phyloP scores from a whole-genome alignment of 2,113 vertebrate genomes.

The Saguinus midas region DNA sequence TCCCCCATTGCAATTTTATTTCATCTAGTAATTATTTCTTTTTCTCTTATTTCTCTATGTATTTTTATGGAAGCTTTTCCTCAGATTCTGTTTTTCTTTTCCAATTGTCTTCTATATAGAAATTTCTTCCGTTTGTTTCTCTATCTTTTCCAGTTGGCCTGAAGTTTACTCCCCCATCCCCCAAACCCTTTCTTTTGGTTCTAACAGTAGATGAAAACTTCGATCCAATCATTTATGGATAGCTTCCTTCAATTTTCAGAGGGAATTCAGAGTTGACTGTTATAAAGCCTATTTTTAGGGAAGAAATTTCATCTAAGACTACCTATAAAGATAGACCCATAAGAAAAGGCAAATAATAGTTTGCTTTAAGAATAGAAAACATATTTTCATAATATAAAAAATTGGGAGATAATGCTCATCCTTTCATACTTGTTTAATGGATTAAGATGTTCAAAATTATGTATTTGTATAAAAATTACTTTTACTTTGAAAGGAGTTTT shows the following conservation, averaged over 20 bases:
- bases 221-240: neutral
- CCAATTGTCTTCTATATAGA: neutral
- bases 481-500: neutral
- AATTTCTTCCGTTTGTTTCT: neutral
- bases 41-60: neutral
- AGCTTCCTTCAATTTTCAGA: neutral
- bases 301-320: neutral
- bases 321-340: neutral
- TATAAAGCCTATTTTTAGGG: neutral
- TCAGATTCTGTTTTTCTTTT: neutral
- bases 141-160: neutral
- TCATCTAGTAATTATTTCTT: neutral
- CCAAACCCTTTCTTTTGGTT: neutral
- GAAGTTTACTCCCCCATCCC: neutral
- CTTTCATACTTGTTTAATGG: conserved; percentile 2
- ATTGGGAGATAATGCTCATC: neutral
- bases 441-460: neutral
- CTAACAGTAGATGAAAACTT: neutral
- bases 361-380: neutral
- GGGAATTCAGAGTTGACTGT: neutral
- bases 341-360: neutral
- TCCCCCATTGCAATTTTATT: neutral
- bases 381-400: conserved; percentile 2
- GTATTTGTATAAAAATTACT: neutral
- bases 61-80: neutral